Percentiles rank a stretch among this genome's conserved stretches.
Conservation (phyloP, 2,113 vertebrate species). For the Ictalurus furcatus region DNA sequence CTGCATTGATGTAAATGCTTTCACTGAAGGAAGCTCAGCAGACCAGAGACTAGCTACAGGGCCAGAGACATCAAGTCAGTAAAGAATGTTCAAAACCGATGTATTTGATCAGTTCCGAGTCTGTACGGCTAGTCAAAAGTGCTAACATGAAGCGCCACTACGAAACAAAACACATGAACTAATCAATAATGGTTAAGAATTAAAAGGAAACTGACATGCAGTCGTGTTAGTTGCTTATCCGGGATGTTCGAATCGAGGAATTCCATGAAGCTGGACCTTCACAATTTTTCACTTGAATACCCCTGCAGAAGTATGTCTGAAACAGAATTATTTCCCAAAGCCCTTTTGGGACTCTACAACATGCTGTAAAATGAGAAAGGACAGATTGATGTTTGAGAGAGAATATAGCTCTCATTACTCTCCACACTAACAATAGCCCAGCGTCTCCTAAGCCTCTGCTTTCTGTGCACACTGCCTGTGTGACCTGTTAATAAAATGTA, state of each 20-base stretch:
- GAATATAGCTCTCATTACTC: slow-evolving; percentile 26
- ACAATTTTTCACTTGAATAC: not conserved
- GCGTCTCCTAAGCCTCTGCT: not conserved
- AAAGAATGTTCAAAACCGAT: not conserved
- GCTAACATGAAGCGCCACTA: not conserved
- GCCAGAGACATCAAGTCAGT: not conserved
- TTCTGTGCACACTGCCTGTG: slow-evolving; percentile 9
- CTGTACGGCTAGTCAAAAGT: not conserved
- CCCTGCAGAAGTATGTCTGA: not conserved
- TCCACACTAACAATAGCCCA: slow-evolving; percentile 21
- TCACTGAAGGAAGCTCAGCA: not conserved
- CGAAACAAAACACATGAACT: not conserved
- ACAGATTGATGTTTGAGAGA: slow-evolving; percentile 13
- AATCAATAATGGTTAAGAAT: not conserved
- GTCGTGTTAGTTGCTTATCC: not conserved
- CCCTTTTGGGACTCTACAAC: not conserved
- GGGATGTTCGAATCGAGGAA: not conserved
- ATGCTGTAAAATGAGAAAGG: not conserved
- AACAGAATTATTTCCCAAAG: not conserved
- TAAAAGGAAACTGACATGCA: not conserved
- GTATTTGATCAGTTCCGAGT: not conserved
- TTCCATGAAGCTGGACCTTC: not conserved
- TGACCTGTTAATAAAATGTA: slow-evolving; percentile 36
- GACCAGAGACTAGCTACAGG: not conserved
- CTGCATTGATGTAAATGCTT: not conserved